These are phyloP conservation scores for Silurus aristotelis DNA, from an alignment of 2,797 vertebrate species.

Conservation along the genomic window DNA sequence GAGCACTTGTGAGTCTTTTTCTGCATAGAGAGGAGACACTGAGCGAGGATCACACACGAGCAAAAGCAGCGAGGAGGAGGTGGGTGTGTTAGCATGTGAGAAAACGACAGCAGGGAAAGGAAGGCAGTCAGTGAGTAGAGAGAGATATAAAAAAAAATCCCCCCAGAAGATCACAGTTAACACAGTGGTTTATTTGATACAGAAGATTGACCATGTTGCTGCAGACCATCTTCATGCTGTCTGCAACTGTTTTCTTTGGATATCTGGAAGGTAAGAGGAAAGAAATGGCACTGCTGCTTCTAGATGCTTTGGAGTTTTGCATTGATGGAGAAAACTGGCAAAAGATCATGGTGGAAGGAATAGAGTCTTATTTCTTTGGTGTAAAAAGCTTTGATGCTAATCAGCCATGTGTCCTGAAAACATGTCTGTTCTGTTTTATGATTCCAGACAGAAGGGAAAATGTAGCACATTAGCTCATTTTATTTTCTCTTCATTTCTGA, in stretches of 20 bases:
- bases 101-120: constrained; percentile 49
- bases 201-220: constrained; percentile 72
- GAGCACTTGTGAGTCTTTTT: constrained; percentile 12
- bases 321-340: constrained; percentile 18
- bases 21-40: constrained; percentile 42
- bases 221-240: constrained; percentile 76
- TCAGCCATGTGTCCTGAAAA: constrained; percentile 43
- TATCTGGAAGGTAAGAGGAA: constrained; percentile 78
- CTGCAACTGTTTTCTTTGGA: constrained; percentile 73
- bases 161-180: constrained; percentile 70
- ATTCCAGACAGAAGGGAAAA: constrained; percentile 27
- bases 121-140: constrained; percentile 70
- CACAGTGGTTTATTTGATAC: constrained; percentile 73
- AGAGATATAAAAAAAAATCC: constrained; percentile 76
- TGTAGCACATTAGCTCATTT: constrained; percentile 20
- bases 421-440: constrained; percentile 17
- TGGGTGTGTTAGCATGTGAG: constrained; percentile 59
- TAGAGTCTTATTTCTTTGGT: constrained; percentile 34
- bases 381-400: constrained; percentile 35
- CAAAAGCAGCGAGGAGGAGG: constrained; percentile 44
- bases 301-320: constrained; percentile 37
- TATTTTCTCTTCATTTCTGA: constrained; percentile 15
- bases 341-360: constrained; percentile 41
- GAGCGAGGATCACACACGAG: constrained; percentile 27
- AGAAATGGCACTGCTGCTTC: constrained; percentile 50